These are phyloP conservation scores for Malurus cyaneus DNA, from an alignment of 2,113 vertebrate species.

Conservation along the genomic window DNA sequence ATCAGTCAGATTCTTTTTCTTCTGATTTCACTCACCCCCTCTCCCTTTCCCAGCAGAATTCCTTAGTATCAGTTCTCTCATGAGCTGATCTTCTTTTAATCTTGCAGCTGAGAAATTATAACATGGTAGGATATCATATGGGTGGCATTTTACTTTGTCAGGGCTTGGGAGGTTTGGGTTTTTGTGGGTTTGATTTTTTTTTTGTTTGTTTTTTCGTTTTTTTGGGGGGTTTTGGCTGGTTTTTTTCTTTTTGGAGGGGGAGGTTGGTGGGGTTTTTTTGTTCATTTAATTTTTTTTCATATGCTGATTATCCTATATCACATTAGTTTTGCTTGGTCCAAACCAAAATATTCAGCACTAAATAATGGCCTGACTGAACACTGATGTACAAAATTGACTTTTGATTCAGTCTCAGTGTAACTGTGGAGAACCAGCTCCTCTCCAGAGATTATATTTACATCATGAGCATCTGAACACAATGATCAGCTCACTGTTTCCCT, in stretches of 20 bases:
- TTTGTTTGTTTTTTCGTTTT: too few species aligned
- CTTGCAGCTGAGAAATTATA: background rate
- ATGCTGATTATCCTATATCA: background rate
- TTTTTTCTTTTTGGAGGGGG: too few species aligned
- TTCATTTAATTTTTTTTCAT: background rate
- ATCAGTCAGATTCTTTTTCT: background rate
- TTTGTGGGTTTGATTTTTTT: too few species aligned
- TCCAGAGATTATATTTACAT: background rate
- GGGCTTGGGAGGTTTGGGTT: background rate
- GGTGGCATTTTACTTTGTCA: background rate
- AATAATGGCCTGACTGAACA: background rate
- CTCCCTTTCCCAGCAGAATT: background rate
- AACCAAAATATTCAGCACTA: background rate
- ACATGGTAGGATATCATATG: background rate
- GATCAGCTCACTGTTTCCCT: background rate
- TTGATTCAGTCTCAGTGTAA: background rate
- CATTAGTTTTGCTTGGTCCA: background rate
- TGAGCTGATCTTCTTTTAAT: background rate
- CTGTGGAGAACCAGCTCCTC: background rate
- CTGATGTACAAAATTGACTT: fast-evolving
- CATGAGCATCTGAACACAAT: background rate
- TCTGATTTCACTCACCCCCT: background rate
- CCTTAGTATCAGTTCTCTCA: background rate
- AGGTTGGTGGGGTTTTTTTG: background rate
- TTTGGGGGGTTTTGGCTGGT: too few species aligned